Evolutionary conservation across 2,113 vertebrate species (phyloP).

Genomic region (Gracilinanus agilis): DNA sequence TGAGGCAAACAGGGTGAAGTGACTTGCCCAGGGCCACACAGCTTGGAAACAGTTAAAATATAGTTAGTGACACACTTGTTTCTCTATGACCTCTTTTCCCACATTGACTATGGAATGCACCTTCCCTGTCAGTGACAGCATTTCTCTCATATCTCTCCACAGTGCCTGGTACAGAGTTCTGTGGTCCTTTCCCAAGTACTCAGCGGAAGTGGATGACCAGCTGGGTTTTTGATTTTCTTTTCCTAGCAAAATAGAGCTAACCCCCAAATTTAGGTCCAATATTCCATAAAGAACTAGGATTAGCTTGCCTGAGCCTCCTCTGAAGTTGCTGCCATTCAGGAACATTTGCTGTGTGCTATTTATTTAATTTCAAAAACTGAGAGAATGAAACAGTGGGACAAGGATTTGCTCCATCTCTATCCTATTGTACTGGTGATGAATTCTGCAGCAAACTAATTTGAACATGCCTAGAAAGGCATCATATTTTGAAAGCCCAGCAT

Average conservation of each 20-base stretch:
- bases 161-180: neutral
- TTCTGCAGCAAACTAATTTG: slow-evolving; percentile 27
- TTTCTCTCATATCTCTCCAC: neutral
- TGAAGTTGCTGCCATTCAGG: neutral
- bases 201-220: neutral
- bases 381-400: neutral
- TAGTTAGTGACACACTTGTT: neutral
- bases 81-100: neutral
- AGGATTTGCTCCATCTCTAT: slow-evolving; percentile 6
- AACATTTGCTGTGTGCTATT: neutral
- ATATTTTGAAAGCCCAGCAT: slow-evolving; percentile 34
- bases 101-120: neutral
- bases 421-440: slow-evolving; percentile 20
- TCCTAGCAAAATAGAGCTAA: neutral
- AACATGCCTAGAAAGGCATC: slow-evolving; percentile 47
- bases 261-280: neutral
- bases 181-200: neutral
- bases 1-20: too few relatives aligned
- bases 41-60: neutral
- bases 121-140: neutral
- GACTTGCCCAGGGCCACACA: neutral
- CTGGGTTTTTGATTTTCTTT: neutral
- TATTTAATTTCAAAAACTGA: slow-evolving; percentile 31
- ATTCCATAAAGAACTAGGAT: neutral
- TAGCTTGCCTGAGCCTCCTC: slow-evolving; percentile 6